A percentile compares a stretch with the other conserved stretches of the same genome.
Evolutionary conservation across 2,888 invertebrate species (phyloP).

Genomic region (Caenorhabditis drosophilae): DNA sequence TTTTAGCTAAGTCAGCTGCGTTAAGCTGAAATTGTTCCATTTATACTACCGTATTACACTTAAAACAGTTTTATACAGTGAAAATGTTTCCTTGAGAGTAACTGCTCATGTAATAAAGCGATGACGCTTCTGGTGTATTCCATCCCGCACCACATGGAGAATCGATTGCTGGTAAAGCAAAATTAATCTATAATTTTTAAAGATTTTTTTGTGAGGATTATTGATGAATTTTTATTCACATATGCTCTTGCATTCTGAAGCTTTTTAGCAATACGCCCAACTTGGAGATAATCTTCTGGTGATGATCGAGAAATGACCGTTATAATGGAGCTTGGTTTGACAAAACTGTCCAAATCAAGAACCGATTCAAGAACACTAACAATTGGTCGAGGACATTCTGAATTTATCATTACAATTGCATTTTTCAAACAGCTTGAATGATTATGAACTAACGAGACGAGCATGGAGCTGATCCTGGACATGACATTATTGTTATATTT

Average conservation of each 20-base stretch:
- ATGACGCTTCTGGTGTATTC: constrained; percentile 38
- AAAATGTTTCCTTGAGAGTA: constrained; percentile 56
- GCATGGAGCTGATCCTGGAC: constrained; percentile 40
- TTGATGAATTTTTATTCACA: constrained; percentile 4
- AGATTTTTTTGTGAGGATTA: background rate
- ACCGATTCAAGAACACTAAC: constrained; percentile 38
- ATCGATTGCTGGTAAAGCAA: constrained; percentile 47
- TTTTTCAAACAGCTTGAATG: too few relatives aligned
- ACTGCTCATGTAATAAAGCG: constrained; percentile 40
- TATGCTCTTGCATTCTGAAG: constrained; percentile 32
- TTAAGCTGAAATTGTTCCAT: constrained; percentile 32
- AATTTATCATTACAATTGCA: constrained; percentile 4
- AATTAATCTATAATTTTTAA: constrained; percentile 41
- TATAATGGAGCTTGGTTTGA: constrained; percentile 52
- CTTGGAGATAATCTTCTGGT: constrained; percentile 52
- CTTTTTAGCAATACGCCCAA: constrained; percentile 25
- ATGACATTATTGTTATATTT: constrained; percentile 37
- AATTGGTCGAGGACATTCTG: constrained; percentile 57
- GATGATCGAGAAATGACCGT: constrained; percentile 56
- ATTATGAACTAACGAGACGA: constrained; percentile 17
- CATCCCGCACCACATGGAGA: constrained; percentile 58
- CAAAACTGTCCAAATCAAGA: constrained; percentile 27
- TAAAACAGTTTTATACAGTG: constrained; percentile 20
- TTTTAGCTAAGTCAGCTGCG: constrained; percentile 38
- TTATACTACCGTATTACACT: background rate